Conservation (phyloP, 2,888 invertebrate species). For the Eristalinus aeneus region DNA sequence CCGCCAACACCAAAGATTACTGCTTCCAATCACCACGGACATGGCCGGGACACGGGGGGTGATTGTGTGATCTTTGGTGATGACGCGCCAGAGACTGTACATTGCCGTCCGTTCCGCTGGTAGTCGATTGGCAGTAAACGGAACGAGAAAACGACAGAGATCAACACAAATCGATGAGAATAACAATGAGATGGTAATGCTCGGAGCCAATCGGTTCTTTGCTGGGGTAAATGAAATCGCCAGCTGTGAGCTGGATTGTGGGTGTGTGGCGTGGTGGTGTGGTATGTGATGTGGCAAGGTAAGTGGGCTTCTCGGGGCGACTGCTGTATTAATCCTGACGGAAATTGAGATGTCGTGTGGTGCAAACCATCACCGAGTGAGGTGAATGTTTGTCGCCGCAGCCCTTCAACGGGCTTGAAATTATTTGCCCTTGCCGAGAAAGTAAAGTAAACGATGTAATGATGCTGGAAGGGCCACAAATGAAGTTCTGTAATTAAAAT, state of each 20-base stretch:
- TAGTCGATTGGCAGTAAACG: neutral
- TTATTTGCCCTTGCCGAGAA: too few species aligned
- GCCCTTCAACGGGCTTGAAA: too few species aligned
- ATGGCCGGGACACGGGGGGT: neutral
- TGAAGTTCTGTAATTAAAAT: too few species aligned
- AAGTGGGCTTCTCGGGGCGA: neutral
- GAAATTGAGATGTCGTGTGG: neutral
- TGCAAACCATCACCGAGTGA: neutral
- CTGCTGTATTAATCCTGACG: neutral
- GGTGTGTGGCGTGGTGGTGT: neutral
- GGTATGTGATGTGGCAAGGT: neutral
- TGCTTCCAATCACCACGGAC: slow-evolving; percentile 26
- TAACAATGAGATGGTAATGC: slow-evolving; percentile 34
- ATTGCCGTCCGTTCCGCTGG: neutral
- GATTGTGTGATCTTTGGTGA: slow-evolving; percentile 21
- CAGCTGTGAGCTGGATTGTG: neutral
- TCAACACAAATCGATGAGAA: slow-evolving; percentile 20
- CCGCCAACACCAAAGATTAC: slow-evolving; percentile 23
- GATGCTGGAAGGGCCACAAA: too few species aligned
- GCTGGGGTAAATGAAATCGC: slow-evolving; percentile 27
- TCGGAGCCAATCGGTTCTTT: slow-evolving; percentile 37
- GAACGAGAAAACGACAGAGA: slow-evolving; percentile 6
- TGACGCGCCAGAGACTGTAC: slow-evolving; percentile 11
- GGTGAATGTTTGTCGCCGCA: neutral
- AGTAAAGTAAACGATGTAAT: too few species aligned